Conservation (phyloP, 2,888 invertebrate species). For the Sminthurides aquaticus region DNA sequence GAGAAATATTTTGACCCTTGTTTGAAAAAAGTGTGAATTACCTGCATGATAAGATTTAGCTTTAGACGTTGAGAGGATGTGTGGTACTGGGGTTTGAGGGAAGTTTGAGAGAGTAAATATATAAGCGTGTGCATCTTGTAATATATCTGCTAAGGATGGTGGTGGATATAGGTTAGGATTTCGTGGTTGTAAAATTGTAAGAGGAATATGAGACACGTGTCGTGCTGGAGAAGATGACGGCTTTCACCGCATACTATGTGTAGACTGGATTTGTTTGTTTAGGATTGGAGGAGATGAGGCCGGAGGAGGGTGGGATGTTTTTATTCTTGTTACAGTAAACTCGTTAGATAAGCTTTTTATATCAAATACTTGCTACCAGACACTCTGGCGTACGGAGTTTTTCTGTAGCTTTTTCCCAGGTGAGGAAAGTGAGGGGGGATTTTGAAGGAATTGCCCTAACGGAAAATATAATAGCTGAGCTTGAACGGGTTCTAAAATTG, state of each 20-base stretch:
- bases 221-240: neutral
- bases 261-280: neutral
- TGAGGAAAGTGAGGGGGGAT: neutral
- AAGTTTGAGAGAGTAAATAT: neutral
- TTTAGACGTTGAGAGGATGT: neutral
- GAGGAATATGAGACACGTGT: slow-evolving; percentile 1
- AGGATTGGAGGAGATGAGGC: neutral
- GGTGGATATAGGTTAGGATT: neutral
- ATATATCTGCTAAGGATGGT: neutral
- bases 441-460: neutral
- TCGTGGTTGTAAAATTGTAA: neutral
- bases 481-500: neutral
- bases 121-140: neutral
- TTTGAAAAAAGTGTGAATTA: too few relatives aligned
- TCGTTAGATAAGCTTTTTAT: neutral
- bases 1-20: too few relatives aligned
- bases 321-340: neutral
- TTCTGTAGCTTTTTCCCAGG: too few relatives aligned
- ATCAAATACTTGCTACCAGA: neutral
- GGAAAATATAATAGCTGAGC: neutral
- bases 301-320: neutral
- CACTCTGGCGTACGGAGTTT: too few relatives aligned
- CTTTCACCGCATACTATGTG: neutral
- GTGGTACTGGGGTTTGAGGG: neutral
- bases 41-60: too few relatives aligned